phyloP scores from a whole-genome alignment of 2,888 invertebrate species.

The Leptinotarsa haldemani region DNA sequence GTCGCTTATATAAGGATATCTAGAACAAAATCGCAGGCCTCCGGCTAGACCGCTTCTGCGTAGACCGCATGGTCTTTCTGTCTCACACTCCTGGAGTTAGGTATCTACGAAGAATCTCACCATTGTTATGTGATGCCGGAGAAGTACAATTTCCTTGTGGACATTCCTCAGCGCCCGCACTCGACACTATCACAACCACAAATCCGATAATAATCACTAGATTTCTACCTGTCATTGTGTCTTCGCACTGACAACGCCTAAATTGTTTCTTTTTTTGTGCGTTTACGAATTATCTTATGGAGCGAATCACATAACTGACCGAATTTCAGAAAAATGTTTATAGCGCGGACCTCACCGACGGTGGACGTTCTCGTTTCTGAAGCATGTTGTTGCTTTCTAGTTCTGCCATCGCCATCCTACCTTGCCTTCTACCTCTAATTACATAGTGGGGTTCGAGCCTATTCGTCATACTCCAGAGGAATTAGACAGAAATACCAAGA shows the following conservation, averaged over 20 bases:
- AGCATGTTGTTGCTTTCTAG: constrained; percentile 45
- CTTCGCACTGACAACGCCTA: neutral
- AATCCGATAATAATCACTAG: constrained; percentile 39
- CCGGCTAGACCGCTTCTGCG: neutral
- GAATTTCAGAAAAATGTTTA: constrained; percentile 29
- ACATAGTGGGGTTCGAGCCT: constrained; percentile 49
- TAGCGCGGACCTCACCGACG: constrained; percentile 42
- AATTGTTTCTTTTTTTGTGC: neutral
- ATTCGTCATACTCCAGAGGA: constrained; percentile 41
- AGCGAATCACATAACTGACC: constrained; percentile 51
- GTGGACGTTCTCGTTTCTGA: constrained; percentile 22
- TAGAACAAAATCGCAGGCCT: neutral
- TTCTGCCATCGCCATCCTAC: constrained; percentile 48
- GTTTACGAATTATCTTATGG: neutral
- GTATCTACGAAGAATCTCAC: constrained; percentile 36
- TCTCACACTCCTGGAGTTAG: constrained; percentile 9
- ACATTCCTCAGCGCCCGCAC: constrained; percentile 39
- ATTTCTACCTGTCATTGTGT: constrained; percentile 41
- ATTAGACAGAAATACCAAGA: neutral
- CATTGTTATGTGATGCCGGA: constrained; percentile 38
- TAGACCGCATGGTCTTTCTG: neutral
- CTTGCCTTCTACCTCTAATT: constrained; percentile 47
- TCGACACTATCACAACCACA: constrained; percentile 41
- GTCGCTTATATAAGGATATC: too few relatives aligned
- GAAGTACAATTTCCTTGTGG: constrained; percentile 39